Percentiles rank a stretch among this genome's conserved stretches.
phyloP scores from a whole-genome alignment of 1,140 invertebrate genomes.

The Pentalonia nigronervosa region DNA sequence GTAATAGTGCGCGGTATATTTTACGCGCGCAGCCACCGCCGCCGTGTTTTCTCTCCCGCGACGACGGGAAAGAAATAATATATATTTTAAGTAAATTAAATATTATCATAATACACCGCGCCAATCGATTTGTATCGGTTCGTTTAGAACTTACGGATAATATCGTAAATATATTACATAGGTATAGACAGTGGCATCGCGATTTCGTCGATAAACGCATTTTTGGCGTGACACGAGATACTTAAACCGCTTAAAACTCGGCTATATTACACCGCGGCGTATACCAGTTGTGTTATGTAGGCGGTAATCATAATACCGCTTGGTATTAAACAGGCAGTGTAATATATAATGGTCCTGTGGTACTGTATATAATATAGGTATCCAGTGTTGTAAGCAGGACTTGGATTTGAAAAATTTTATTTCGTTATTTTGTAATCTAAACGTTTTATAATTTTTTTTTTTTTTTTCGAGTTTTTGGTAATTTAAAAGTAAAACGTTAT shows the following conservation, averaged over 20 bases:
- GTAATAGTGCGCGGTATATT: background rate
- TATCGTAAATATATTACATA: background rate
- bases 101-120: background rate
- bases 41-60: conserved; percentile 28
- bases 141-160: background rate
- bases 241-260: background rate
- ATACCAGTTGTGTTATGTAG: background rate
- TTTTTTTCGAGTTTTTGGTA: no score
- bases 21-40: background rate
- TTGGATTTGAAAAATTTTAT: no score
- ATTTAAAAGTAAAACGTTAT: no score
- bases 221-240: background rate
- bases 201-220: background rate
- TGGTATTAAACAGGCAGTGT: background rate
- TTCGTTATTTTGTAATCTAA: no score
- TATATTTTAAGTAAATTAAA: conserved; percentile 16
- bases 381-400: no score
- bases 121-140: conserved; percentile 15
- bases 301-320: background rate
- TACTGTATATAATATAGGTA: no score
- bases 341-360: no score
- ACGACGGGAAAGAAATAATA: background rate
- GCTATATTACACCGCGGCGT: background rate
- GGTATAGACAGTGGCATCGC: background rate
- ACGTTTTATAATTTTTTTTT: no score